Evolutionary conservation across 2,888 invertebrate species (phyloP).

Genomic region (Conus canariensis): DNA sequence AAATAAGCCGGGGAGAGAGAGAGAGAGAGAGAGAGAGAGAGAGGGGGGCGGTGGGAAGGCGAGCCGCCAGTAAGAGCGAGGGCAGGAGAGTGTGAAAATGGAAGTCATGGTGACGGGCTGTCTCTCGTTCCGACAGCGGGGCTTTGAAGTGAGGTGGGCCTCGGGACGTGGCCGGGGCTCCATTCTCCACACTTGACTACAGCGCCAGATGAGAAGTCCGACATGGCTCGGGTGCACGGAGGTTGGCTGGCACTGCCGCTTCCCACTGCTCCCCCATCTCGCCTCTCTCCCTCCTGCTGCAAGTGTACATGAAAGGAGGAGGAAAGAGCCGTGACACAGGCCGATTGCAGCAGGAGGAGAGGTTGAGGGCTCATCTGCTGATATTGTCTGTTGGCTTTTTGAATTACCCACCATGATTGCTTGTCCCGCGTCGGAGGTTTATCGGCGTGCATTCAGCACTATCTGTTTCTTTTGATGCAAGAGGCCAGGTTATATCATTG

Average conservation of each 20-base stretch:
- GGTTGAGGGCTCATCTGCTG: not conserved
- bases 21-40: not conserved
- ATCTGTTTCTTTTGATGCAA: constrained; percentile 6
- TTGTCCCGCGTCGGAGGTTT: not conserved
- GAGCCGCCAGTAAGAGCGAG: not conserved
- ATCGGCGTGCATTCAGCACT: not conserved
- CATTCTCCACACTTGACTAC: constrained; percentile 34
- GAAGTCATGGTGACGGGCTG: constrained; percentile 35
- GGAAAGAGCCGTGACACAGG: not conserved
- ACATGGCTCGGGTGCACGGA: not conserved
- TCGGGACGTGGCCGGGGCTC: constrained; percentile 20
- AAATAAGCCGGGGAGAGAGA: not conserved
- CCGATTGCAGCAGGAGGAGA: not conserved
- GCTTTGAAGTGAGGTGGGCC: constrained; percentile 22
- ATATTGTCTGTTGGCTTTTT: not conserved
- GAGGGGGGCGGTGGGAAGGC: not conserved
- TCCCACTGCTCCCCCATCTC: not conserved
- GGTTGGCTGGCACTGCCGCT: not conserved
- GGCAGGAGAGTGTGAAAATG: constrained; percentile 26
- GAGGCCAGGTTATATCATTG: not conserved
- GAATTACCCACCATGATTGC: not conserved
- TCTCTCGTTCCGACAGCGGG: not conserved
- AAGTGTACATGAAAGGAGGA: not conserved
- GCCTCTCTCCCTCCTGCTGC: not conserved
- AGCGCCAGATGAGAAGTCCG: constrained; percentile 25